Conservation (phyloP, 2,888 invertebrate species). For the Stenichneumon culpator region DNA sequence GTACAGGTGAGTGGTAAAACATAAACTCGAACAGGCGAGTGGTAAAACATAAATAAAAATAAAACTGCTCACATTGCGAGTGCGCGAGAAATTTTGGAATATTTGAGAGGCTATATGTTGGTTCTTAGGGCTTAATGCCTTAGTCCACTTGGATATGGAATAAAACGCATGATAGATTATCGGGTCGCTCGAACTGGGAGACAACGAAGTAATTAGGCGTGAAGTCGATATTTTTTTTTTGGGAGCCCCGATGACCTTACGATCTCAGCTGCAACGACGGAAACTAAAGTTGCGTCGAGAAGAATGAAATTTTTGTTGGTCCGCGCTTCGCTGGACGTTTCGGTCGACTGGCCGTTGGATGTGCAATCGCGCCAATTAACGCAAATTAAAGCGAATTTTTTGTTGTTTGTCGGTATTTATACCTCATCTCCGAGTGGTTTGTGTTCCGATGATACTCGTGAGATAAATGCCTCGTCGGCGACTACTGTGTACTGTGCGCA, state of each 20-base stretch:
- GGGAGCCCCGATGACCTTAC: too few species aligned
- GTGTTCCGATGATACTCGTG: constrained; percentile 34
- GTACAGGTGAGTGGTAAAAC: too few species aligned
- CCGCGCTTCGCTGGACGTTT: background rate
- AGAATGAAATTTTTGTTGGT: background rate
- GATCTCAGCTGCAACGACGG: too few species aligned
- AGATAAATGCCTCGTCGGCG: constrained; percentile 17
- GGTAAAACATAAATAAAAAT: background rate
- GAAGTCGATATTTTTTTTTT: too few species aligned
- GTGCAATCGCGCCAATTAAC: background rate
- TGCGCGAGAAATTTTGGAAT: background rate
- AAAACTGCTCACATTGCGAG: background rate
- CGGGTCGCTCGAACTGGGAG: too few species aligned
- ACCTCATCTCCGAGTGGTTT: background rate
- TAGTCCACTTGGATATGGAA: background rate
- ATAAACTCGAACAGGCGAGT: too few species aligned
- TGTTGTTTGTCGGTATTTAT: background rate
- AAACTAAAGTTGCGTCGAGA: background rate
- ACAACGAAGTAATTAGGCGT: too few species aligned
- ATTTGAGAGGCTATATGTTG: background rate
- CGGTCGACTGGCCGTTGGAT: background rate
- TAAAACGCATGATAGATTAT: too few species aligned
- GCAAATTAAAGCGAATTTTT: background rate
- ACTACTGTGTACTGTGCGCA: background rate
- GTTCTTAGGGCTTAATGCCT: background rate